A percentile compares a stretch with the other conserved stretches of the same genome.
phyloP scores from a whole-genome alignment of 2,113 vertebrate species.

The Hippocampus barbouri region DNA sequence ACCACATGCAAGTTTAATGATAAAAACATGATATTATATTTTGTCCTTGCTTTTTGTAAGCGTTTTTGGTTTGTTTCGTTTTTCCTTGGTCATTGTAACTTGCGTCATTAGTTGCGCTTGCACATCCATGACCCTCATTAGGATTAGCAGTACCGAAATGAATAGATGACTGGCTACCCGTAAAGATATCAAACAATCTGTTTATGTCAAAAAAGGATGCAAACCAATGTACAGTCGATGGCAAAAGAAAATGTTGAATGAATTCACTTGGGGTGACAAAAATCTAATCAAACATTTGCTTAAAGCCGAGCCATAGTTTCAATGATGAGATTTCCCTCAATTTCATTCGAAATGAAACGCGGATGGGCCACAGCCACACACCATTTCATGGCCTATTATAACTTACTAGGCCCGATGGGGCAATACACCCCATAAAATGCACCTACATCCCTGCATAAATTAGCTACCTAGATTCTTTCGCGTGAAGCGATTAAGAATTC shows the following conservation, averaged over 20 bases:
- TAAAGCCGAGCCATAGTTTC: background rate
- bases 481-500: slow-evolving; percentile 47
- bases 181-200: background rate
- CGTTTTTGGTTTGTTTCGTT: too few species aligned
- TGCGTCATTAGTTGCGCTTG: too few species aligned
- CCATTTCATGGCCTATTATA: slow-evolving; percentile 34
- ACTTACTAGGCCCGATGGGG: slow-evolving; percentile 31
- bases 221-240: background rate
- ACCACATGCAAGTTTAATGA: too few species aligned
- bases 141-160: background rate
- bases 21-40: too few species aligned
- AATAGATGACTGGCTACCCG: background rate
- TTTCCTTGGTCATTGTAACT: too few species aligned
- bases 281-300: background rate
- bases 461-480: slow-evolving; percentile 16
- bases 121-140: background rate
- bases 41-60: too few species aligned
- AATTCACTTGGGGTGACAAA: background rate
- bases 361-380: slow-evolving; percentile 14
- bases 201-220: background rate
- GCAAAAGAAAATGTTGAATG: background rate
- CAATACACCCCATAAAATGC: slow-evolving; percentile 13
- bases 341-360: slow-evolving; percentile 31
- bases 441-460: slow-evolving; percentile 21
- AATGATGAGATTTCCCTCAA: slow-evolving; percentile 3